These are phyloP conservation scores for Piezodorus guildinii DNA, from an alignment of 1,140 invertebrate genomes.

Conservation along the genomic window DNA sequence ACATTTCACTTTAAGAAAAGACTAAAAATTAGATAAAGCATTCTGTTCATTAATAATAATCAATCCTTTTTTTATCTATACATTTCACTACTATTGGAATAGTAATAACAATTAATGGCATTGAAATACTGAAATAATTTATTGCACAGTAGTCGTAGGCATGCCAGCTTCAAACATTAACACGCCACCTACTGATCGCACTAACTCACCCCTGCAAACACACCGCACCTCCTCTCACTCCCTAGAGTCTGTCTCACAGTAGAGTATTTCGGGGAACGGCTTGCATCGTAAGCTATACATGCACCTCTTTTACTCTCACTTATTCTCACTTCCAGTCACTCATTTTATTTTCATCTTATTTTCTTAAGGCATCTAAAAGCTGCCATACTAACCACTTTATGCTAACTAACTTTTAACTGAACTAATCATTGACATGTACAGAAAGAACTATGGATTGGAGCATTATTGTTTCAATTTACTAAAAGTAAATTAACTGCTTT, in stretches of 20 bases:
- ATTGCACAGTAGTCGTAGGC: slow-evolving; percentile 11
- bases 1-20: too few species aligned
- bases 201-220: slow-evolving; percentile 24
- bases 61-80: too few species aligned
- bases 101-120: background rate
- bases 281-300: slow-evolving; percentile 21
- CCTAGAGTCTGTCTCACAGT: slow-evolving; percentile 11
- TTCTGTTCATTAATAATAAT: too few species aligned
- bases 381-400: background rate
- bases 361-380: background rate
- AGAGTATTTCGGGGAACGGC: slow-evolving; percentile 15
- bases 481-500: too few species aligned
- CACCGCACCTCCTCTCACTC: slow-evolving; percentile 22
- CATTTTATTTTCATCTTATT: slow-evolving; percentile 4
- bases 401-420: too few species aligned
- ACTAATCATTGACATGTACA: too few species aligned
- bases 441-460: too few species aligned
- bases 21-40: too few species aligned
- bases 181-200: slow-evolving; percentile 9
- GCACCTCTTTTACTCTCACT: slow-evolving; percentile 19
- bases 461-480: too few species aligned
- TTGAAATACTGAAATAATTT: background rate
- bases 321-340: background rate
- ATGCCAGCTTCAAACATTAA: slow-evolving; percentile 12
- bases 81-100: too few species aligned